phyloP scores from a whole-genome alignment of 2,797 vertebrate species.

The Mormyrus proboscirostris region DNA sequence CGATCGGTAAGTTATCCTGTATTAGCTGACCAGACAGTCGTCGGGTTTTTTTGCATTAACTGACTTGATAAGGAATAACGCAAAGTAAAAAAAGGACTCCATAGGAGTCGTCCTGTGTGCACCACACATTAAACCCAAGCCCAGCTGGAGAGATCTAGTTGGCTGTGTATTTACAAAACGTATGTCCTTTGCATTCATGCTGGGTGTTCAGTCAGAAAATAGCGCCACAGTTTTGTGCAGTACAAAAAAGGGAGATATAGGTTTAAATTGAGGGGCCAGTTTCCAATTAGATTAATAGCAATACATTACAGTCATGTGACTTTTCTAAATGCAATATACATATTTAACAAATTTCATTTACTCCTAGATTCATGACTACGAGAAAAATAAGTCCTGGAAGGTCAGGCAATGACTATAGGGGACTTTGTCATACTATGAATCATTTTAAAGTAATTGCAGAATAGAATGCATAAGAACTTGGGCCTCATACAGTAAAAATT shows the following conservation, averaged over 20 bases:
- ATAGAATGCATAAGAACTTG: not conserved
- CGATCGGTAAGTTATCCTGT: not conserved
- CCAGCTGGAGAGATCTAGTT: not conserved
- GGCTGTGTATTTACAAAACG: not conserved
- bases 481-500: not conserved
- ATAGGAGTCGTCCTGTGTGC: not conserved
- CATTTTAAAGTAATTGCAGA: slow-evolving; percentile 4
- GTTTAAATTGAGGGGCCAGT: not conserved
- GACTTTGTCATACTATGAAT: not conserved
- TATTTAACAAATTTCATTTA: slow-evolving; percentile 17
- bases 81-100: not conserved
- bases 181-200: slow-evolving; percentile 1
- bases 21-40: not conserved
- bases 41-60: not conserved
- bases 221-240: not conserved
- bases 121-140: slow-evolving; percentile 25
- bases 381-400: not conserved
- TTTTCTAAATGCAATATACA: not conserved
- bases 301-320: slow-evolving; percentile 8
- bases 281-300: slow-evolving; percentile 6
- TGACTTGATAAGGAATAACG: not conserved
- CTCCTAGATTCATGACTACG: not conserved
- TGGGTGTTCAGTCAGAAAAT: slow-evolving; percentile 4
- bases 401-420: not conserved
- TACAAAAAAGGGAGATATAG: not conserved